These are phyloP conservation scores for Lampris incognitus DNA, from an alignment of 2,113 vertebrate species.

Conservation along the genomic window DNA sequence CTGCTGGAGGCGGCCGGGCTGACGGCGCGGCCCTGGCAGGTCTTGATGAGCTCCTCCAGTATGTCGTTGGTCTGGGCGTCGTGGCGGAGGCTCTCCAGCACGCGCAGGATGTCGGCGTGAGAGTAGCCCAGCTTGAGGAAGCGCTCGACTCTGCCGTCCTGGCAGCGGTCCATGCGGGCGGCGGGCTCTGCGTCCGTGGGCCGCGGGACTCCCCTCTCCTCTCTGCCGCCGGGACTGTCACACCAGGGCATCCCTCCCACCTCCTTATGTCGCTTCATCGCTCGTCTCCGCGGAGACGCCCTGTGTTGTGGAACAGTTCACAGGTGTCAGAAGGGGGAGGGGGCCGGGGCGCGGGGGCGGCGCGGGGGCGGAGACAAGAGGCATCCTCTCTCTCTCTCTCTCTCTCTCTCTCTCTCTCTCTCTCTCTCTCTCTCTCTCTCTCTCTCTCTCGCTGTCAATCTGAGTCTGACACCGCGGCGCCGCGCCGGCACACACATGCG, in stretches of 20 bases:
- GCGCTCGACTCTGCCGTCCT: constrained; percentile 85
- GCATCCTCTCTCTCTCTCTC: constrained; percentile 36
- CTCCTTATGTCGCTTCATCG: constrained; percentile 55
- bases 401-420: neutral
- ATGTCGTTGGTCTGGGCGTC: constrained; percentile 91
- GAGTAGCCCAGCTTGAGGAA: constrained; percentile 91
- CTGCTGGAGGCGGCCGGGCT: constrained; percentile 27
- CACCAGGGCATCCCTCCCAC: constrained; percentile 48
- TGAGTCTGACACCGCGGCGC: constrained; percentile 36
- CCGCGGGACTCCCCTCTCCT: neutral
- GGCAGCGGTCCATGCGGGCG: constrained; percentile 73
- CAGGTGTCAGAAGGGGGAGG: constrained; percentile 48
- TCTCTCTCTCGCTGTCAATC: no score
- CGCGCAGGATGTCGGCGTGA: constrained; percentile 83
- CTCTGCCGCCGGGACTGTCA: constrained; percentile 12
- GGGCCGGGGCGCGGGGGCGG: neutral
- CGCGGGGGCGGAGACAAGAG: neutral
- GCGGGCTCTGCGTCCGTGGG: neutral
- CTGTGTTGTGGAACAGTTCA: constrained; percentile 67
- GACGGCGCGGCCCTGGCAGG: constrained; percentile 77
- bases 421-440: constrained; percentile 25
- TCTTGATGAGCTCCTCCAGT: constrained; percentile 90
- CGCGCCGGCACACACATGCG: constrained; percentile 41
- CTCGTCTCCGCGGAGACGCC: constrained; percentile 63
- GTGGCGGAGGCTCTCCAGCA: constrained; percentile 85